phyloP scores from a whole-genome alignment of 1,140 invertebrate species.

The Bombus breviceps region DNA sequence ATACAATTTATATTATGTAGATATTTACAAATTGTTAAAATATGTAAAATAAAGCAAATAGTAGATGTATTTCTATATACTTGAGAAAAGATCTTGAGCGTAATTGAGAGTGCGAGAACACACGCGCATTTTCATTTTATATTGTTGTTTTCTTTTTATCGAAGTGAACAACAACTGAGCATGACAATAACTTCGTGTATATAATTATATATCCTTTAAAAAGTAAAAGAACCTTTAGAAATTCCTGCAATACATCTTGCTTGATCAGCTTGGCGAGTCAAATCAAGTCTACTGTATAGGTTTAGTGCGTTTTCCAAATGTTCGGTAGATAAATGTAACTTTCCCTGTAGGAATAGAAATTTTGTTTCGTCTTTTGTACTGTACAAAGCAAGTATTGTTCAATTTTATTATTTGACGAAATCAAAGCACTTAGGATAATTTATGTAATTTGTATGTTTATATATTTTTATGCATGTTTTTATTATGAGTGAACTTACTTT shows the following conservation, averaged over 20 bases:
- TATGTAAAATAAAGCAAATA: constrained; percentile 25
- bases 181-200: not conserved
- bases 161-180: not conserved
- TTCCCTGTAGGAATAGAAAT: constrained; percentile 45
- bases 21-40: constrained; percentile 8
- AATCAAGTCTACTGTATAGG: constrained; percentile 57
- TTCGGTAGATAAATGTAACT: constrained; percentile 56
- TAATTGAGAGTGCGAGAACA: not conserved
- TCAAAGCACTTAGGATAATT: not conserved
- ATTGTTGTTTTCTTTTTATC: not conserved
- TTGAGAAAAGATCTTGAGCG: not conserved
- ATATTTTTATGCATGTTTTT: not conserved
- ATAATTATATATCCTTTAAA: not conserved
- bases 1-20: not conserved
- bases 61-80: not conserved
- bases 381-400: no score
- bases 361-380: not conserved
- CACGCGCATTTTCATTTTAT: not conserved
- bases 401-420: not conserved
- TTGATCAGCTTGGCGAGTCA: constrained; percentile 58
- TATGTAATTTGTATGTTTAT: not conserved
- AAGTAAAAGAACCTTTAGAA: constrained; percentile 65
- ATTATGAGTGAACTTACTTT: no score
- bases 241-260: constrained; percentile 67
- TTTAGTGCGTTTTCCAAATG: constrained; percentile 65